Evolutionary conservation across 1,140 invertebrate species (phyloP).

Genomic region (Drosophila elegans): DNA sequence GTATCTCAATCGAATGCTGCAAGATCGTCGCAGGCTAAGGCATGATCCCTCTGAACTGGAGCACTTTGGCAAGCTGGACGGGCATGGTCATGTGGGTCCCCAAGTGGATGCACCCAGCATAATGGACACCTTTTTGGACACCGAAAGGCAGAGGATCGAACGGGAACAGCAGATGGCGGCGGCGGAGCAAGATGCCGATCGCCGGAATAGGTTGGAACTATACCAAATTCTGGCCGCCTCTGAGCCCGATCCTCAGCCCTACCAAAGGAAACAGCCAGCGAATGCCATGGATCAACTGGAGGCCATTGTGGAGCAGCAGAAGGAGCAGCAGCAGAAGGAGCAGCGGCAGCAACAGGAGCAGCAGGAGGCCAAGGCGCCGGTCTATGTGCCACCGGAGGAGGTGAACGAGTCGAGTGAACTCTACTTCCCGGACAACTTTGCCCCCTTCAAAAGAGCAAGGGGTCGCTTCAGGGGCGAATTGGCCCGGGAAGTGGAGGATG

Average conservation of each 20-base stretch:
- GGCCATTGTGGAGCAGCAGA: constrained; percentile 70
- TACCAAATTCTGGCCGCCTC: constrained; percentile 78
- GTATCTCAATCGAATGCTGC: constrained; percentile 61
- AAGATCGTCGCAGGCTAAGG: constrained; percentile 68
- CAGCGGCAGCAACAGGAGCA: constrained; percentile 20
- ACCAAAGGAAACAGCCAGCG: constrained; percentile 58
- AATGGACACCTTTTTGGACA: constrained; percentile 77
- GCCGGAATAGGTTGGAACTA: constrained; percentile 63
- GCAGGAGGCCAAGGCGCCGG: constrained; percentile 31
- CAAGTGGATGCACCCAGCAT: constrained; percentile 70
- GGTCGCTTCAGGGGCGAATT: constrained; percentile 12
- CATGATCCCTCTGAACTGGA: constrained; percentile 74
- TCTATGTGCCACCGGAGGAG: constrained; percentile 74
- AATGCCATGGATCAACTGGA: constrained; percentile 77
- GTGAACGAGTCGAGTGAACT: constrained; percentile 78
- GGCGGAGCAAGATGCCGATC: constrained; percentile 50
- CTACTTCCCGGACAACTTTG: constrained; percentile 77
- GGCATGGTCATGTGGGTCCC: constrained; percentile 43
- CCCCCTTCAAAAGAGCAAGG: constrained; percentile 62
- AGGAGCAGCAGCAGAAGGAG: constrained; percentile 43
- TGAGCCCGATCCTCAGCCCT: constrained; percentile 80
- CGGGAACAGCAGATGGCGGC: constrained; percentile 59
- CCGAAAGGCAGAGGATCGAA: constrained; percentile 71
- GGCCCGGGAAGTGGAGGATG: not conserved
- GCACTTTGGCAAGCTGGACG: constrained; percentile 73